Conservation (phyloP, 2,113 vertebrate species). For the Cairina moschata region DNA sequence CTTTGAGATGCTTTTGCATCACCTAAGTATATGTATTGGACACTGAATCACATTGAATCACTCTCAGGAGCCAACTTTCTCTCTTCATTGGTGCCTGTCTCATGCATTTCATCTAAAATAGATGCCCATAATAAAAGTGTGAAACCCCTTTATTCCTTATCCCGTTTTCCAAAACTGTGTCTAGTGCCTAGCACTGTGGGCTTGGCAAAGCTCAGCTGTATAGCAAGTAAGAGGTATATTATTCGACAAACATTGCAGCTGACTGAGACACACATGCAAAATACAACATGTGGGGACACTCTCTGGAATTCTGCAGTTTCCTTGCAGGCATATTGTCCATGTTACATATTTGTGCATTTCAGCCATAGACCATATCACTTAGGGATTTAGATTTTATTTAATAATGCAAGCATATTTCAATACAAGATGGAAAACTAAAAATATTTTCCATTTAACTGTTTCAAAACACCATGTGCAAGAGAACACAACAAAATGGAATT, state of each 20-base stretch:
- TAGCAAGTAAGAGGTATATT: not conserved
- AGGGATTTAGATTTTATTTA: constrained; percentile 44
- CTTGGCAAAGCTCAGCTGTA: not conserved
- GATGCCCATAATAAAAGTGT: not conserved
- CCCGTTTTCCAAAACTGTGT: not conserved
- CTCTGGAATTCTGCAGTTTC: constrained; percentile 21
- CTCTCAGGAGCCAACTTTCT: not conserved
- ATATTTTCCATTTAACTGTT: constrained; percentile 66
- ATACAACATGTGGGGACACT: not conserved
- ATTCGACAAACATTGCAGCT: constrained; percentile 9
- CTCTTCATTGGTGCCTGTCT: not conserved
- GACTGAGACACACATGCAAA: constrained; percentile 23
- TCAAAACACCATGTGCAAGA: constrained; percentile 62
- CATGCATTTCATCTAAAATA: not conserved
- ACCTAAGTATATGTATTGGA: not conserved
- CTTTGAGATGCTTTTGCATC: not conserved
- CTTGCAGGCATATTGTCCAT: not conserved
- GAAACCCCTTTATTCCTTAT: not conserved
- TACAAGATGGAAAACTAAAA: constrained; percentile 61
- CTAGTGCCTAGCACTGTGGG: not conserved
- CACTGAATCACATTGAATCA: not conserved
- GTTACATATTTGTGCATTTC: constrained; percentile 13
- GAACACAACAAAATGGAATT: constrained; percentile 66
- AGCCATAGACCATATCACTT: constrained; percentile 1
- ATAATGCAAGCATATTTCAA: constrained; percentile 57